Evolutionary conservation across 1,140 invertebrate species (phyloP).

Genomic region (Coelopa frigida): DNA sequence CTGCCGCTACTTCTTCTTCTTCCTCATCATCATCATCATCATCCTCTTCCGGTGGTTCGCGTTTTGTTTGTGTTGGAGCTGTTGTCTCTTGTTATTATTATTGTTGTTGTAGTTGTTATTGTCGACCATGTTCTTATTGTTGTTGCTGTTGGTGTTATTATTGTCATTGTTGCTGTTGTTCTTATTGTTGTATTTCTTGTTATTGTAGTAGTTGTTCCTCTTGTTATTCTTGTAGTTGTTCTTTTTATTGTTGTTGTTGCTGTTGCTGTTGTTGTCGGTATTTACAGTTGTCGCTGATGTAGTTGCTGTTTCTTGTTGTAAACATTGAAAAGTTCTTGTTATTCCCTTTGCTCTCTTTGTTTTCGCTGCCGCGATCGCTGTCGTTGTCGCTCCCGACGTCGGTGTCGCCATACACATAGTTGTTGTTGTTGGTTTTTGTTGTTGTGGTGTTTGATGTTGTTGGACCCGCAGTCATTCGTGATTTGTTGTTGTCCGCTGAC

Average conservation of each 20-base stretch:
- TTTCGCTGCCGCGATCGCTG: background rate
- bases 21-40: too few relatives aligned
- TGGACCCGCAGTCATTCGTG: too few relatives aligned
- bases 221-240: background rate
- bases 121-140: background rate
- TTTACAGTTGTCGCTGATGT: background rate
- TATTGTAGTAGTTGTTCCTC: conserved; percentile 2
- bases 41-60: too few relatives aligned
- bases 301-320: background rate
- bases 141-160: background rate
- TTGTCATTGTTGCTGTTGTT: background rate
- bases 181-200: background rate
- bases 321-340: too few relatives aligned
- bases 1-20: too few relatives aligned
- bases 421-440: too few relatives aligned
- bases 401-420: background rate
- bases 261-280: background rate
- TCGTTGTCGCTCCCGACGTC: background rate
- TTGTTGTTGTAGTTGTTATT: background rate
- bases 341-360: background rate
- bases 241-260: background rate
- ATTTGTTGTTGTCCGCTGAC: too few relatives aligned
- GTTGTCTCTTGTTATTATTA: background rate
- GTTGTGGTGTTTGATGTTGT: too few relatives aligned
- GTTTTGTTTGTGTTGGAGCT: too few relatives aligned